Percentiles rank a stretch among this genome's conserved stretches.
These are phyloP conservation scores for Aporrectodea caliginosa DNA, from an alignment of 1,140 invertebrate species.

Conservation along the genomic window DNA sequence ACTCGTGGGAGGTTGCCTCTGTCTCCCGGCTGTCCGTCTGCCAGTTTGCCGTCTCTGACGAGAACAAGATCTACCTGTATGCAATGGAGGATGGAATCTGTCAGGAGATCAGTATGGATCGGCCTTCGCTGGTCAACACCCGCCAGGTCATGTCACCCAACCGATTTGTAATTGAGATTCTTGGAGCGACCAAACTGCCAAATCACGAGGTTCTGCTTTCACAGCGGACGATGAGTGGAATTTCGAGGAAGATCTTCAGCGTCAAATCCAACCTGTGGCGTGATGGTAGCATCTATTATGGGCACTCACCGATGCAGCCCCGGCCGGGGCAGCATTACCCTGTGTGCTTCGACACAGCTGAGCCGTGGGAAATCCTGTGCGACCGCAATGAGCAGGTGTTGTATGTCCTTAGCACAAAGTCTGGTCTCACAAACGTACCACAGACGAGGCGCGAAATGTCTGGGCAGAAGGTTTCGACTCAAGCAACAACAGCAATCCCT, in stretches of 20 bases:
- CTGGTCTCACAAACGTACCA: background rate
- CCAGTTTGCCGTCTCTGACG: conserved; percentile 23
- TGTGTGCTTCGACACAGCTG: background rate
- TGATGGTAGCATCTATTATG: conserved; percentile 19
- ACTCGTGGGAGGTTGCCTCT: conserved; percentile 11
- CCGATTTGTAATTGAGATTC: conserved; percentile 17
- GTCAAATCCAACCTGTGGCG: conserved; percentile 27
- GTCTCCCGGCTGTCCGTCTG: conserved; percentile 6
- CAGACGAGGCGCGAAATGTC: background rate
- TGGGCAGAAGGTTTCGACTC: background rate
- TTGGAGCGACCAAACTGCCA: conserved; percentile 14
- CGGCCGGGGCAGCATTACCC: conserved; percentile 9
- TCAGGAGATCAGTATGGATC: conserved; percentile 19
- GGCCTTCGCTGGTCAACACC: background rate
- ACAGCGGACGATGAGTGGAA: conserved; percentile 15
- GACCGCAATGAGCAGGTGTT: conserved; percentile 1
- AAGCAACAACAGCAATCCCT: background rate
- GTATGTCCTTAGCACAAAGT: conserved; percentile 1
- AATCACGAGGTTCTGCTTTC: conserved; percentile 21
- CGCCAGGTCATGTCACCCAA: conserved; percentile 26
- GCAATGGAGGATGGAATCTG: conserved; percentile 22
- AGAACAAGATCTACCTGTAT: conserved; percentile 4
- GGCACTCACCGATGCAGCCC: background rate
- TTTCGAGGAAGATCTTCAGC: conserved; percentile 19
- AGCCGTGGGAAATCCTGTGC: conserved; percentile 8